Evolutionary conservation across 1,140 invertebrate genomes (phyloP).

Genomic region (Helicoverpa armigera): DNA sequence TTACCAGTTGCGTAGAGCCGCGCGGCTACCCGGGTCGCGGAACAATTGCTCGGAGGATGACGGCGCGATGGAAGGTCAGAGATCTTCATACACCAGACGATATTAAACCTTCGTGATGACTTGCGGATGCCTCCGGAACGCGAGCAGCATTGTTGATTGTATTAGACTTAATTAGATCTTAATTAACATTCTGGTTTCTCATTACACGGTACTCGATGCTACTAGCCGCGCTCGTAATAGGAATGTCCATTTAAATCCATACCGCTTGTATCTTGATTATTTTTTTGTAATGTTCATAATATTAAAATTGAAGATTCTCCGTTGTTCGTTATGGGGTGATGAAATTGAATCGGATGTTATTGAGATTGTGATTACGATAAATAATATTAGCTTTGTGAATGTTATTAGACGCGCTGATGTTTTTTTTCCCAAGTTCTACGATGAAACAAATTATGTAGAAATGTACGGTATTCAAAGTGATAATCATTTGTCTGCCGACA

Average conservation of each 20-base stretch:
- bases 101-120: slow-evolving; percentile 77
- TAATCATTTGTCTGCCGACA: slow-evolving; percentile 40
- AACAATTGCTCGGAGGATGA: slow-evolving; percentile 10
- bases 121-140: slow-evolving; percentile 80
- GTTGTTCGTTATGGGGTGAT: slow-evolving; percentile 70
- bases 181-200: slow-evolving; percentile 86
- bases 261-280: slow-evolving; percentile 73
- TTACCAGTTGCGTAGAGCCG: slow-evolving; percentile 67
- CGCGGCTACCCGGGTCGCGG: slow-evolving; percentile 45
- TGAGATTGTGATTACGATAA: slow-evolving; percentile 51
- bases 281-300: slow-evolving; percentile 68
- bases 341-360: slow-evolving; percentile 70
- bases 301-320: slow-evolving; percentile 67
- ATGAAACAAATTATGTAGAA: slow-evolving; percentile 46
- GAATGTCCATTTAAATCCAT: slow-evolving; percentile 75
- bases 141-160: slow-evolving; percentile 84
- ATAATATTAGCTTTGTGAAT: slow-evolving; percentile 51
- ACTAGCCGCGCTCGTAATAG: slow-evolving; percentile 79
- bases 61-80: slow-evolving; percentile 63
- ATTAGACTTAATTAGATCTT: slow-evolving; percentile 86
- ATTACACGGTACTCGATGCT: slow-evolving; percentile 84
- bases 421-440: slow-evolving; percentile 26
- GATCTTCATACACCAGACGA: slow-evolving; percentile 67
- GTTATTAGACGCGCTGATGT: slow-evolving; percentile 35
- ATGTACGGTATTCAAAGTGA: slow-evolving; percentile 22